Evolutionary conservation across 1,140 invertebrate genomes (phyloP), one percentile per base, ranked within the genome.

Genomic region (Stegodyphus mimosarum): DNA sequence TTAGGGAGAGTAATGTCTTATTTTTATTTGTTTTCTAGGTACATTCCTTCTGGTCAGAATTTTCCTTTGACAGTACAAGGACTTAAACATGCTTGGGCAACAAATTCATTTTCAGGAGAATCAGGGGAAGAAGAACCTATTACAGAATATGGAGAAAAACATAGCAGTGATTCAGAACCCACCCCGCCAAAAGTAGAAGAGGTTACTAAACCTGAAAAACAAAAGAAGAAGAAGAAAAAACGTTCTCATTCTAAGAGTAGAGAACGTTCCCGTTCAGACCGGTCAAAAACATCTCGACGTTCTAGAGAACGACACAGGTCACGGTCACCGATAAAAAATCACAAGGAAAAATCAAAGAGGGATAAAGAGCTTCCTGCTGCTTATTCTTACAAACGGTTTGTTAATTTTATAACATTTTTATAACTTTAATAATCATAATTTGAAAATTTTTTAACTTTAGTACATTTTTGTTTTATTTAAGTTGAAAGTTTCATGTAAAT

Each of bases 341-440:
- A 71, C 10, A 49, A 71, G 7, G 69, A 71, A 50, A 71, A 71
- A 50, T 71, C 69, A 49, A 74, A 67, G 15, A 83, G 74, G 60
- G 79, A 72, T 18, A 81, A 81, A 52, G n/a, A 81, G 17, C 13
- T 83, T 9, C 80, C 80, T 48, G 80, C 80, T 9, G 80, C 80
- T 17, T 83, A 83, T 74, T 70, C 80, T 5, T 51, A 60, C 52
- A 17, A 60, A 71, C 74, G 74, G 52, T 33, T 18, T n/a, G 50
- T 69, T n/a, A 10, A 15, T 60, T 60, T 60, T 60, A 60, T 11
- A 60, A 11, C 55, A n/a, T 11, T 60, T 60, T 11, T 5, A 11
- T 60, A 11, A 15, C 5, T 60, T 11, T 60, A 11, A 5, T 60
- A 15, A 60, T 60, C 15, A 15, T 15, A 11, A 60, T 9, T 60